Evolutionary conservation across 2,113 vertebrate species (phyloP).

Genomic region (Myotis davidii): DNA sequence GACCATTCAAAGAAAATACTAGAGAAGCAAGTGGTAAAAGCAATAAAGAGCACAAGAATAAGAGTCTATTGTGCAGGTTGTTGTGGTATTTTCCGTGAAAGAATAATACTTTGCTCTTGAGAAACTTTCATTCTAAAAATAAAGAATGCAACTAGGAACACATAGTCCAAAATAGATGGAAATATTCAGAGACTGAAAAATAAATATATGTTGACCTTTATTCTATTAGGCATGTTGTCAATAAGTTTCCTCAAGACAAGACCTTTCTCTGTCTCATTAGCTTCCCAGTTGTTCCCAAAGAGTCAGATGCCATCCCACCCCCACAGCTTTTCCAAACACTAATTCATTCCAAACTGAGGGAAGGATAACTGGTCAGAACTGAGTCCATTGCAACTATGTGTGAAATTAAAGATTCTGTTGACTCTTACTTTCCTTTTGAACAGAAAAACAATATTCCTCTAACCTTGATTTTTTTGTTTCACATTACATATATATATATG

Average conservation of each 20-base stretch:
- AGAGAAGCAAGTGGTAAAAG: background rate
- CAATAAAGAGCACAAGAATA: background rate
- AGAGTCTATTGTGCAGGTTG: background rate
- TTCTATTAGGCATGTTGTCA: background rate
- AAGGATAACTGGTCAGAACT: background rate
- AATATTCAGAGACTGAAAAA: constrained; percentile 36
- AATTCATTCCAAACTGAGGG: background rate
- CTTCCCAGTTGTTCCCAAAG: background rate
- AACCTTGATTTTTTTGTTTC: constrained; percentile 11
- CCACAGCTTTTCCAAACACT: background rate
- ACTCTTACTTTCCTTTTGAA: background rate
- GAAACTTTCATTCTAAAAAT: constrained; percentile 25
- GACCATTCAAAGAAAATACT: background rate
- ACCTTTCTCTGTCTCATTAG: background rate
- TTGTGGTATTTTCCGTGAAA: constrained; percentile 1
- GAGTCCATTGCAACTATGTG: background rate
- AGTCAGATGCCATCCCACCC: background rate
- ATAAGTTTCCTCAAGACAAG: constrained; percentile 31
- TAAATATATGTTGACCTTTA: constrained; percentile 10
- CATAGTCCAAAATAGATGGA: background rate
- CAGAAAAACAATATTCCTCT: background rate
- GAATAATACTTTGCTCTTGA: background rate
- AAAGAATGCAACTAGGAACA: background rate
- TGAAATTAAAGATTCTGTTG: background rate
- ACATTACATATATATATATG: background rate